Base-by-base conservation (phyloP, 2,113 vertebrate genomes). In the Oceanites oceanicus region DNA sequence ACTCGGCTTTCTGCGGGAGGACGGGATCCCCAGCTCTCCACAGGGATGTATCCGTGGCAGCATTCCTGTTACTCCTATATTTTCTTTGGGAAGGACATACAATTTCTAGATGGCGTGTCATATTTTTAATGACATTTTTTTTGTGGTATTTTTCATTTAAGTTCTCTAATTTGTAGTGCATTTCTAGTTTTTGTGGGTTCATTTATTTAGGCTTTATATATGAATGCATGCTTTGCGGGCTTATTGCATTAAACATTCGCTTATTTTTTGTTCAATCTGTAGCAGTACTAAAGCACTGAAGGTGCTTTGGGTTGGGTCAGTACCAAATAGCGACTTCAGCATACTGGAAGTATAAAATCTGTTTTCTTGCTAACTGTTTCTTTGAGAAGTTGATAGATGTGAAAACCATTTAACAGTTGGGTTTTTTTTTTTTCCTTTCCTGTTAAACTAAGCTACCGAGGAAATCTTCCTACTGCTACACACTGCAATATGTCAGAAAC, bases 401-500 rank as follows among this genome's bases (percentile, higher is more conserved):
- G 81, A 77, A 95, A 97, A 90, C 67, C n/a, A 84, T 82, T 91
- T 95, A 92, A 81, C 86, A 95, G 73, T 45, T 88, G 72, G 15
- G 1, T 36, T 38, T 38, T 38, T 38, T 38, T 23, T 61, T 90
- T 91, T 55, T 59, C 34, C 58, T 78, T 79, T 77, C 65, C 72
- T 70, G 27, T 90, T 96, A 91, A 94, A 76, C 92, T 90, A 65
- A 90, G 67, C 91, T 87, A 80, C 71, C 30, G 72, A 96, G 95
- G 91, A 96, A 97, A 70, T 88, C 79, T 80, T 96, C 62, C 59
- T 92, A 85, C 76, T 74, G 83, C 86, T 95, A 81, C 96, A 94
- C 36, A 93, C 99, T 99, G 98, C 97, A 98, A 79, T 98, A 98
- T 99, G 98, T 99, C 98, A 98, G 98, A 98, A 98, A 98, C 98